Evolutionary conservation across 2,888 invertebrate genomes (phyloP).

Genomic region (Scotopteryx bipunctaria): DNA sequence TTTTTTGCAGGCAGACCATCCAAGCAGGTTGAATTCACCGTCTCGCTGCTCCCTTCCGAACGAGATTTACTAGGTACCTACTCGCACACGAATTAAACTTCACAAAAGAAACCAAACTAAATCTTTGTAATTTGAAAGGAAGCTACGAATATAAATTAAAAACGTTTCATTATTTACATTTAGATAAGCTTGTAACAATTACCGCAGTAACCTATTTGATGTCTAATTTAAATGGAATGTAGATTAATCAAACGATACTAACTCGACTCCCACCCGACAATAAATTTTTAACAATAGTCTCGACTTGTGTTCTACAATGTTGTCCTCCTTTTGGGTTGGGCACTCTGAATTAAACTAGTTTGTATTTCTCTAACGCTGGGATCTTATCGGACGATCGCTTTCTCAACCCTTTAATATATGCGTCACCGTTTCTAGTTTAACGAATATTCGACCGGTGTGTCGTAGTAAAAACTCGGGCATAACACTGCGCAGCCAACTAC

Average conservation of each 20-base stretch:
- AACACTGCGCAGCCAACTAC: slow-evolving; percentile 55
- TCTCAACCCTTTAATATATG: slow-evolving; percentile 76
- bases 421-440: slow-evolving; percentile 64
- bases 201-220: slow-evolving; percentile 65
- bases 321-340: slow-evolving; percentile 66
- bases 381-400: slow-evolving; percentile 75
- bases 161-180: slow-evolving; percentile 60
- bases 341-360: slow-evolving; percentile 73
- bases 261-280: slow-evolving; percentile 63
- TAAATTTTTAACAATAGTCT: slow-evolving; percentile 75
- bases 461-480: slow-evolving; percentile 48
- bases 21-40: slow-evolving; percentile 28
- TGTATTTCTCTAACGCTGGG: slow-evolving; percentile 67
- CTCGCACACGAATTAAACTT: slow-evolving; percentile 1
- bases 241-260: slow-evolving; percentile 78
- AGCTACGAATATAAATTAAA: slow-evolving; percentile 28
- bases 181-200: slow-evolving; percentile 65
- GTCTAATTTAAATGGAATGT: slow-evolving; percentile 73
- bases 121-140: slow-evolving; percentile 22
- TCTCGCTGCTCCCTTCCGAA: slow-evolving; percentile 15
- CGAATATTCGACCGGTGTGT: slow-evolving; percentile 52
- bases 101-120: slow-evolving; percentile 5
- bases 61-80: slow-evolving; percentile 8
- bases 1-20: slow-evolving; percentile 48
- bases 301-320: slow-evolving; percentile 71